phyloP scores from a whole-genome alignment of 2,797 vertebrate species.

The Mus spretus region DNA sequence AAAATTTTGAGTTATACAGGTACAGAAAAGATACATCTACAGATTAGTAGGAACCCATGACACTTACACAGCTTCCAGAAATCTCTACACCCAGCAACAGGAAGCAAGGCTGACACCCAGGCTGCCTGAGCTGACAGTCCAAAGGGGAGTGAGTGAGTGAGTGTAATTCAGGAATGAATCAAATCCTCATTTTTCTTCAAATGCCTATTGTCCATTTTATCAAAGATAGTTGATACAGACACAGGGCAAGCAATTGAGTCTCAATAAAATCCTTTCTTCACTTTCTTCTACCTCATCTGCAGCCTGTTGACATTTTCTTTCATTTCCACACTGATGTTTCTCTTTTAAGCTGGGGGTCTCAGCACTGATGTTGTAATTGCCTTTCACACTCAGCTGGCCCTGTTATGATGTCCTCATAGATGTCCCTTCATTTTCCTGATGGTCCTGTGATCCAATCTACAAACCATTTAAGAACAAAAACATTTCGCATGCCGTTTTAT shows the following conservation, averaged over 20 bases:
- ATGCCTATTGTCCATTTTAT: constrained; percentile 67
- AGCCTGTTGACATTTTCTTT: constrained; percentile 81
- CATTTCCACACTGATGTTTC: constrained; percentile 75
- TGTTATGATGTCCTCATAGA: constrained; percentile 81
- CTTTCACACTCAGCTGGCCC: constrained; percentile 83
- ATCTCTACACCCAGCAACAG: constrained; percentile 15
- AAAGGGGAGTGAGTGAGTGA: constrained; percentile 56
- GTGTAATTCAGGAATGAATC: constrained; percentile 62
- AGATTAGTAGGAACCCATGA: constrained; percentile 26
- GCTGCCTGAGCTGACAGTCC: constrained; percentile 43
- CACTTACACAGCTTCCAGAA: constrained; percentile 34
- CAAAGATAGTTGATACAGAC: constrained; percentile 75
- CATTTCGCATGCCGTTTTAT: constrained; percentile 85
- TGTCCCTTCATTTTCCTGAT: constrained; percentile 86
- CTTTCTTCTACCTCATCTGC: constrained; percentile 75
- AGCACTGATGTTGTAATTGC: constrained; percentile 85
- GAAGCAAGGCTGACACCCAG: constrained; percentile 13
- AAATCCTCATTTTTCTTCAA: constrained; percentile 70
- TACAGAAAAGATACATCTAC: not conserved
- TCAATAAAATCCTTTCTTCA: constrained; percentile 79
- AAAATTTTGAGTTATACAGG: constrained; percentile 4
- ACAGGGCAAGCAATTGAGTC: constrained; percentile 48
- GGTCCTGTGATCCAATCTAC: constrained; percentile 88
- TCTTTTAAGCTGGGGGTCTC: constrained; percentile 76
- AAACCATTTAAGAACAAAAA: constrained; percentile 89